Evolutionary conservation across 2,113 vertebrate genomes (phyloP).

Genomic region (Pontoporia blainvillei): DNA sequence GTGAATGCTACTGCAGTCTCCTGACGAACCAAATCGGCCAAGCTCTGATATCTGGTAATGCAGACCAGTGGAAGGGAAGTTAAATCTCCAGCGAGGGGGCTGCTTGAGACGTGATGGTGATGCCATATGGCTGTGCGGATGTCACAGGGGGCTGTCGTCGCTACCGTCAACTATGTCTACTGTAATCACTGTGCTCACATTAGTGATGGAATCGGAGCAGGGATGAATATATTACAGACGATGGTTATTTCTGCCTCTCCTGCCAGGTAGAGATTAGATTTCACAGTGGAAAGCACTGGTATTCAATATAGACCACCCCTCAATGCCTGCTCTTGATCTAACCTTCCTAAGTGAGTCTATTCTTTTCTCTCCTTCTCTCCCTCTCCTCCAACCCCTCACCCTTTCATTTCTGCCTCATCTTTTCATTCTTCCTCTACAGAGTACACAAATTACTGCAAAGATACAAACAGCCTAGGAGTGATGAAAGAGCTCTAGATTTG

Average conservation of each 20-base stretch:
- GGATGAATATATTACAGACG: not conserved
- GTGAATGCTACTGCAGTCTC: conserved; percentile 29
- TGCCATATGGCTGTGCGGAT: not conserved
- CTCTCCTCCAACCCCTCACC: rapidly evolving
- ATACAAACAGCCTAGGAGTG: not conserved
- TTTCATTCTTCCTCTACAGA: not conserved
- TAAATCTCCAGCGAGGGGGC: rapidly evolving
- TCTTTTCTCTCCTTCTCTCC: not conserved
- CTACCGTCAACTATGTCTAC: not conserved
- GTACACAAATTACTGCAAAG: not conserved
- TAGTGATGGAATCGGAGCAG: not conserved
- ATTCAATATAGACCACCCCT: not conserved
- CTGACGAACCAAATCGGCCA: not conserved
- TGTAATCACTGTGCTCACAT: not conserved
- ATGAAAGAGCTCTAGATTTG: not conserved
- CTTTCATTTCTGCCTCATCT: not conserved
- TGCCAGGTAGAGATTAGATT: not conserved
- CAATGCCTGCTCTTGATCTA: not conserved
- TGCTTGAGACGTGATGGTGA: not conserved
- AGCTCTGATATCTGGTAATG: not conserved
- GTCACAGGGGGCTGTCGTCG: not conserved
- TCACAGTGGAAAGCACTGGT: not conserved
- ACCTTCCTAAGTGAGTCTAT: not conserved
- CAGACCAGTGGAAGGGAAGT: not conserved
- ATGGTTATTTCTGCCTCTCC: not conserved